A percentile compares a stretch with the other conserved stretches of the same genome.
These are phyloP conservation scores for Drosophila monieri DNA, from an alignment of 2,888 invertebrate species.

Conservation along the genomic window DNA sequence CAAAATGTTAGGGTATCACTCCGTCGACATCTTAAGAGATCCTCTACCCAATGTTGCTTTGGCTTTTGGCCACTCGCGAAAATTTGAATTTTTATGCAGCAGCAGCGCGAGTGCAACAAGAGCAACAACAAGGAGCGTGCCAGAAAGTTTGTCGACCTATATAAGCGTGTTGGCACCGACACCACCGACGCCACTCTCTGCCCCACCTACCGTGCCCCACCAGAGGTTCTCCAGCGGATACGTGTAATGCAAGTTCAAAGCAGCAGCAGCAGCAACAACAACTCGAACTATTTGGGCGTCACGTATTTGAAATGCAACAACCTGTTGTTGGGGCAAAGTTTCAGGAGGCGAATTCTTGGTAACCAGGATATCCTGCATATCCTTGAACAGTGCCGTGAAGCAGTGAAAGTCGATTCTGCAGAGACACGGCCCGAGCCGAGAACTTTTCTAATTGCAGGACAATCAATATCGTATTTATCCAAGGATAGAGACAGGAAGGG, in stretches of 20 bases:
- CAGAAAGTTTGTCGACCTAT: slow-evolving; percentile 79
- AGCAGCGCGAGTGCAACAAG: slow-evolving; percentile 46
- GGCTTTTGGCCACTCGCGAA: slow-evolving; percentile 60
- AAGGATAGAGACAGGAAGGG: slow-evolving; percentile 2
- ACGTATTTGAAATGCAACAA: slow-evolving; percentile 74
- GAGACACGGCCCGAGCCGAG: slow-evolving; percentile 24
- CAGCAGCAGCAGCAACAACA: slow-evolving; percentile 59
- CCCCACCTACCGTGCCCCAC: background rate
- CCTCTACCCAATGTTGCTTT: slow-evolving; percentile 34
- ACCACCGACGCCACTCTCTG: slow-evolving; percentile 41
- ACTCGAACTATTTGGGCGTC: slow-evolving; percentile 64
- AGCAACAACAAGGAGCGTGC: slow-evolving; percentile 61
- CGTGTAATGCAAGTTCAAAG: slow-evolving; percentile 77
- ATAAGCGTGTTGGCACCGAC: slow-evolving; percentile 59
- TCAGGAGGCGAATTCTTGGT: slow-evolving; percentile 22
- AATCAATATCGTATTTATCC: slow-evolving; percentile 57
- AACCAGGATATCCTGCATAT: slow-evolving; percentile 30
- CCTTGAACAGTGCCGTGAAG: slow-evolving; percentile 17
- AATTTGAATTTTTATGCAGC: slow-evolving; percentile 77
- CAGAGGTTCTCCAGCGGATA: slow-evolving; percentile 49
- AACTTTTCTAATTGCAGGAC: slow-evolving; percentile 71
- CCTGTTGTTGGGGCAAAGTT: slow-evolving; percentile 60
- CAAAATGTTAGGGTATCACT: slow-evolving; percentile 4
- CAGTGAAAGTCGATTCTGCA: slow-evolving; percentile 63
- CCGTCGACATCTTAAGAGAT: background rate